Conservation (phyloP, 1,140 invertebrate species). For the Aphelenchoides besseyi region DNA sequence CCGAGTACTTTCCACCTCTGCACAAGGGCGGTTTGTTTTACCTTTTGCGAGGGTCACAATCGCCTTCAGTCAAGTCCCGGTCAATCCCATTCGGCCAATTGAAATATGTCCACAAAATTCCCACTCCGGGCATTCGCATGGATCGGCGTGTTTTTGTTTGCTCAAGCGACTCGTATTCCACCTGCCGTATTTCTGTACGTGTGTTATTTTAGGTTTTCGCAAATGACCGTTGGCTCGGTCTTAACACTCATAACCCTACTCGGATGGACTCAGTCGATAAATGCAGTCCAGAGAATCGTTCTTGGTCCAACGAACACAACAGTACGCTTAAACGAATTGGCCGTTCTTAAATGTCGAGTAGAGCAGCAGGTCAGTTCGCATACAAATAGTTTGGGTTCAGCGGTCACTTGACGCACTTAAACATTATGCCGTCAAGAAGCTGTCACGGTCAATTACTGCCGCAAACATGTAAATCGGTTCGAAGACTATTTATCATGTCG, state of each 20-base stretch:
- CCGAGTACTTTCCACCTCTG: background rate
- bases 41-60: background rate
- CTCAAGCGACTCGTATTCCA: background rate
- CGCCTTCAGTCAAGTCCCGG: background rate
- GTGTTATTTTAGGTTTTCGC: background rate
- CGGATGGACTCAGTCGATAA: background rate
- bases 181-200: background rate
- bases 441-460: background rate
- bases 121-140: no score
- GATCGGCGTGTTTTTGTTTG: background rate
- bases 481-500: constrained; percentile 18
- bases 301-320: constrained; percentile 39
- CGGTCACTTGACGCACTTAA: constrained; percentile 7
- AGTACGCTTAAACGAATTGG: constrained; percentile 33
- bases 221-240: background rate
- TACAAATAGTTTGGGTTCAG: background rate
- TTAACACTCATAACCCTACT: background rate
- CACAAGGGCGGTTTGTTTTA: background rate
- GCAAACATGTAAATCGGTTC: background rate
- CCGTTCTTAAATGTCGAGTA: constrained; percentile 44
- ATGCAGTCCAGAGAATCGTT: constrained; percentile 34
- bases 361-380: constrained; percentile 50
- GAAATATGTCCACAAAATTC: background rate
- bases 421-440: background rate
- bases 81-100: constrained; percentile 5